phyloP scores from a whole-genome alignment of 2,888 invertebrate species.

The Pseudanteris insignis region DNA sequence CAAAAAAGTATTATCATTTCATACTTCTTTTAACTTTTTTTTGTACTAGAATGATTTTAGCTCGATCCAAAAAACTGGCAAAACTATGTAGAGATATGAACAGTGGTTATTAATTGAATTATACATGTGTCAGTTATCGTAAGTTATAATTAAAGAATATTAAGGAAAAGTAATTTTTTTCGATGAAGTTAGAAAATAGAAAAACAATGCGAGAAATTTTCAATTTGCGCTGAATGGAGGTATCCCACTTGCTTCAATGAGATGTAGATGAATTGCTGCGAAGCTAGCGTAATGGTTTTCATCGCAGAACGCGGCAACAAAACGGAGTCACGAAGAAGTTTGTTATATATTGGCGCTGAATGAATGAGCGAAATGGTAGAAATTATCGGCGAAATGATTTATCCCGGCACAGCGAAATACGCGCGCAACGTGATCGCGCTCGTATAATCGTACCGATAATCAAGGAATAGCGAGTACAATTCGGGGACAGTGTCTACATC shows the following conservation, averaged over 20 bases:
- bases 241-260: no score
- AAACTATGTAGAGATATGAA: no score
- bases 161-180: no score
- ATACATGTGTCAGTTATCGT: no score
- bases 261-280: constrained; percentile 12
- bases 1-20: not conserved
- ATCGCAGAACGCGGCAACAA: constrained; percentile 10
- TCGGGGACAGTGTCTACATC: constrained; percentile 31
- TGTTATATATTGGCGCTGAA: constrained; percentile 10
- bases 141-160: no score
- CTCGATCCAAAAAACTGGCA: no score
- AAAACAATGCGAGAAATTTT: no score
- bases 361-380: constrained; percentile 46
- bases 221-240: no score
- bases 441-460: constrained; percentile 24
- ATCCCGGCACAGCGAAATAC: constrained; percentile 12
- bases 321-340: constrained; percentile 7
- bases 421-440: constrained; percentile 9
- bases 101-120: no score
- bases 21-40: not conserved
- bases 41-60: no score
- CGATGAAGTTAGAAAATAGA: no score
- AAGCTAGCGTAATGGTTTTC: constrained; percentile 4
- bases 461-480: constrained; percentile 18
- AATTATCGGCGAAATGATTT: constrained; percentile 40